phyloP scores from a whole-genome alignment of 2,113 vertebrate species.

The Hirundichthys speculiger region DNA sequence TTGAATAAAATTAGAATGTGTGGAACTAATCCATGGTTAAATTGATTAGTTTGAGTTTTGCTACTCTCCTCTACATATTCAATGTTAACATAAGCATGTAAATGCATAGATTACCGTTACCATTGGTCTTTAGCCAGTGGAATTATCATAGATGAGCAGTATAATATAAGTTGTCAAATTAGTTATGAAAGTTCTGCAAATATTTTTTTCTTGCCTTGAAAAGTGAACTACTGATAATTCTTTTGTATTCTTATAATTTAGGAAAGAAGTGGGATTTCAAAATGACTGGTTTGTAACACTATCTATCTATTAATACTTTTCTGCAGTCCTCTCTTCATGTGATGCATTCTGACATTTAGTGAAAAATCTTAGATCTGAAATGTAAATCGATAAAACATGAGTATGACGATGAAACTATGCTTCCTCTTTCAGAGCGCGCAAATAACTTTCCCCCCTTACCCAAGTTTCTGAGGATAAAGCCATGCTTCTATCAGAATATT shows the following conservation, averaged over 20 bases:
- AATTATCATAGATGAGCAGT: not conserved
- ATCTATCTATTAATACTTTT: not conserved
- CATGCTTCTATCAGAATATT: conserved; percentile 96
- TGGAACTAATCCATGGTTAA: not conserved
- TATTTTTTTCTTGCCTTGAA: not conserved
- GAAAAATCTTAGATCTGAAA: not conserved
- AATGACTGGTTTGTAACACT: conserved; percentile 66
- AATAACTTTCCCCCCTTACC: conserved; percentile 96
- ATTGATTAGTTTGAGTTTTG: not conserved
- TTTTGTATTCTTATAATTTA: conserved; percentile 17
- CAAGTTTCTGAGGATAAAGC: conserved; percentile 86
- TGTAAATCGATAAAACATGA: not conserved
- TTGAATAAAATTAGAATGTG: not conserved
- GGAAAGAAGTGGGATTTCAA: conserved; percentile 39
- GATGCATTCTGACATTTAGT: too few relatives aligned
- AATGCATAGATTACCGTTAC: not conserved
- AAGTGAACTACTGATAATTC: not conserved
- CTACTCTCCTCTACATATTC: too few relatives aligned
- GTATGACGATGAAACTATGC: not conserved
- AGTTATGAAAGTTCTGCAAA: not conserved
- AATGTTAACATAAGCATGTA: too few relatives aligned
- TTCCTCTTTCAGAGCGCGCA: conserved; percentile 78
- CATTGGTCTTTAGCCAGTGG: not conserved
- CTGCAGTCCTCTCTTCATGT: not conserved
- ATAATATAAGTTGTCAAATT: not conserved